Conservation (phyloP, 2,888 invertebrate species). For the Merodon equestris region DNA sequence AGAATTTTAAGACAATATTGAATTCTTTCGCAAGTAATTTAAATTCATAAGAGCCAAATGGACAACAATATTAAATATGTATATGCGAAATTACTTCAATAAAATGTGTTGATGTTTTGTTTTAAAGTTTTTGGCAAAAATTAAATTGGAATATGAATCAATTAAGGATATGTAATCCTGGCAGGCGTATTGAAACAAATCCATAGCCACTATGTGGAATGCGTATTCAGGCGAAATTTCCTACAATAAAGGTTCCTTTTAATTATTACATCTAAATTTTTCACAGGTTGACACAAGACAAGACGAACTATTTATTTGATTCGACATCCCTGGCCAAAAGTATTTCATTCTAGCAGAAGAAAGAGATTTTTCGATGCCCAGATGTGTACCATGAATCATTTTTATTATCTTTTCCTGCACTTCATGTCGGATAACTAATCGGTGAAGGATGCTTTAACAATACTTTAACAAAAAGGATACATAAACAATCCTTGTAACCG, state of each 20-base stretch:
- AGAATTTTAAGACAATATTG: too few species aligned
- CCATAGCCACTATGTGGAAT: conserved; percentile 33
- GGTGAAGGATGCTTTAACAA: conserved; percentile 67
- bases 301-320: conserved; percentile 11
- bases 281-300: conserved; percentile 7
- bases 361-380: conserved; percentile 28
- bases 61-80: too few species aligned
- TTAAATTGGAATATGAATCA: conserved; percentile 37
- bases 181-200: conserved; percentile 44
- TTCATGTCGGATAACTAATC: conserved; percentile 9
- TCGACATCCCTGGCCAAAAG: too few species aligned
- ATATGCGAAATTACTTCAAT: too few species aligned
- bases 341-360: conserved; percentile 21
- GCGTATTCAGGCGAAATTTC: conserved; percentile 40
- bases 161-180: too few species aligned
- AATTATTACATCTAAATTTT: conserved; percentile 26
- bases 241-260: too few species aligned
- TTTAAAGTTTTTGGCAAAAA: not conserved
- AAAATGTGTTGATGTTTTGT: too few species aligned
- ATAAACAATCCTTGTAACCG: conserved; percentile 70
- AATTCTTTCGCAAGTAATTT: too few species aligned
- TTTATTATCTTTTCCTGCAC: too few species aligned
- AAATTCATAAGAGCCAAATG: conserved; percentile 21
- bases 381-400: not conserved
- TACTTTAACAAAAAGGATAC: too few species aligned